Evolutionary conservation across 2,888 invertebrate species (phyloP), one percentile per base, ranked within the genome.

Genomic region (Troglohyphantes excavatus): DNA sequence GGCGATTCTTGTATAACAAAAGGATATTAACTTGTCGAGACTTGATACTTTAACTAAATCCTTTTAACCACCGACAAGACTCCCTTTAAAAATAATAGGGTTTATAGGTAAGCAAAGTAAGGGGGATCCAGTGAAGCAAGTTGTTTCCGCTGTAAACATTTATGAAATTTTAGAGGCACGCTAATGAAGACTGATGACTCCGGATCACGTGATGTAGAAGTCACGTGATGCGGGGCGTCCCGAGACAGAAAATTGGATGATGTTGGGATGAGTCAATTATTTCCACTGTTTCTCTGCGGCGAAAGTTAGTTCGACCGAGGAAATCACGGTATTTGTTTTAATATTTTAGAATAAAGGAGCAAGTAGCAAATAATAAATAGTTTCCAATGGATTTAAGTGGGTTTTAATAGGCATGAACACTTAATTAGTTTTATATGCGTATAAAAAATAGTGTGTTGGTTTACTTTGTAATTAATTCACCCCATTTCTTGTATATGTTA

Each of bases 21-120:
- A 70, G 70, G 70, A 70, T 82, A 82, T 82, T 82, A 82, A 82
- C 70, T 82, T 82, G 82, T 82, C 82, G 70, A 68, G 79, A 43
- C 27, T 53, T 68, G 82, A 70, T 82, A 70, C 23, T 33, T 9
- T 11, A 27, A 29, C 59, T 61, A 70, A 82, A 82, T 72, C 82
- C 82, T 82, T 59, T 81, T 81, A 81, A 81, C 79, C 79, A 53
- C 79, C 68, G 29, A 81, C 82, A 70, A n/a, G 59, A 17, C 19
- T 59, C 59, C 17, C 39, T 39, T 23, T 26, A 70, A 70, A 70
- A 70, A 82, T 82, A 82, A 82, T 82, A 70, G 70, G 70, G 53
- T 70, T 82, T 70, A 81, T 68, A 68, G 79, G 63, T 61, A 72
- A 19, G 46, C 33, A 23, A 39, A 29, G 19, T 81, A 23, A 72